Percentiles rank a stretch among this genome's conserved stretches.
Conservation (phyloP, 2,888 invertebrate species). For the Mellilla xanthometata region DNA sequence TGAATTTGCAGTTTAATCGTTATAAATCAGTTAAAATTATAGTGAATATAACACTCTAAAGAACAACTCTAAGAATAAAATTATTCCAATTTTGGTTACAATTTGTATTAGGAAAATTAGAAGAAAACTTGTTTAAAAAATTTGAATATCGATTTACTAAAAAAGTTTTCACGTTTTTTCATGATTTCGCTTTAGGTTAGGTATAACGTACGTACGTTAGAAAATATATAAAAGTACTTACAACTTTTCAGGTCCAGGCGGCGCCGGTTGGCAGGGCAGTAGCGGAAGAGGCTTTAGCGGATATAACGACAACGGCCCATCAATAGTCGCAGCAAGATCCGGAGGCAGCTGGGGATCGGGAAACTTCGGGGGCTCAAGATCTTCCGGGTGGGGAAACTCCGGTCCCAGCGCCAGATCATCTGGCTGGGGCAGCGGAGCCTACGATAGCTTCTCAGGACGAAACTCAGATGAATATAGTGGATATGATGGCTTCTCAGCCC, state of each 20-base stretch:
- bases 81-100: no score
- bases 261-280: slow-evolving; percentile 28
- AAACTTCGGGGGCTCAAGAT: slow-evolving; percentile 17
- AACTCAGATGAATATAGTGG: slow-evolving; percentile 7
- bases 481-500: neutral
- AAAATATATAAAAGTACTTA: no score
- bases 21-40: no score
- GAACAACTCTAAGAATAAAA: no score
- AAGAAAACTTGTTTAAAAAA: no score
- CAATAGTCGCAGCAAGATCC: slow-evolving; percentile 22
- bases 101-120: no score
- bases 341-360: slow-evolving; percentile 13
- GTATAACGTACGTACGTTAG: no score
- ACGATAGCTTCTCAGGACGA: neutral
- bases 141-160: no score
- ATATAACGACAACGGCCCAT: slow-evolving; percentile 12
- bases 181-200: no score
- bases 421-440: slow-evolving; percentile 5
- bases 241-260: slow-evolving; percentile 17
- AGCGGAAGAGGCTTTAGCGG: slow-evolving; percentile 11
- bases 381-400: slow-evolving; percentile 23
- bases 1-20: no score
- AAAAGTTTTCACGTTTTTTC: no score
- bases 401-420: slow-evolving; percentile 14
- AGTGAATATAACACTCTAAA: no score